Base-by-base conservation (phyloP, 2,888 invertebrate genomes). In the Oxystoma pomonae region DNA sequence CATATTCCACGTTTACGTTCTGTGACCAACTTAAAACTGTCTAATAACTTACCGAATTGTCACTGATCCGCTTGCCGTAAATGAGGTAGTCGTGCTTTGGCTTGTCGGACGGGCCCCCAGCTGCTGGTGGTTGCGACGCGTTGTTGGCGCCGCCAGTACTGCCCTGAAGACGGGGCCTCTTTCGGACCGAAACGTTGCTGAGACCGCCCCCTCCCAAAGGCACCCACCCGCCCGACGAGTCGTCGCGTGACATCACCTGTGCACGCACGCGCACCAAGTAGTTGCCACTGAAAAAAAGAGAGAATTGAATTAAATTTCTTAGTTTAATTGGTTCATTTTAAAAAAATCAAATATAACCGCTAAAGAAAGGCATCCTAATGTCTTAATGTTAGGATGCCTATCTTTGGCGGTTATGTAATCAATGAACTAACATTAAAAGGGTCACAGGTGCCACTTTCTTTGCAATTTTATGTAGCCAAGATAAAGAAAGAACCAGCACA, bases 161-260 rank as follows among this genome's bases (percentile, higher is more conserved):
- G 51, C 74, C 73, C 60, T 71, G 67, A 58, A 82, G 77, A 75
- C 83, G 83, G 75, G 87, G 84, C 74, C 91, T 87, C 81, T 91
- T 90, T 75, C 93, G 88, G 75, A 95, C 93, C 78, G 92, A 92
- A 75, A 97, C 96, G 82, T 94, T 92, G 76, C 96, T 94, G 73
- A 97, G 88, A 71, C 96, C 96, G 73, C 96, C 96, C 75, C 95
- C 95, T 70, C 92, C 93, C 80, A 96, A 85, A 76, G 96, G 95
- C 79, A 94, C 90, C 96, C 96, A 97, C 73, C 96, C 96, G 71
- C 95, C 96, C 70, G 94, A 93, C 82, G 92, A 94, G 82, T 97
- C 98, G 88, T 98, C 97, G 81, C 97, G 88, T 79, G 92, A 94
- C 97, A 98, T 98, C 84, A 97, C 97, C 90, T 97, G 97, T 84